Evolutionary conservation across 2,888 invertebrate genomes (phyloP).

Genomic region (Lycocerus yunnanus): DNA sequence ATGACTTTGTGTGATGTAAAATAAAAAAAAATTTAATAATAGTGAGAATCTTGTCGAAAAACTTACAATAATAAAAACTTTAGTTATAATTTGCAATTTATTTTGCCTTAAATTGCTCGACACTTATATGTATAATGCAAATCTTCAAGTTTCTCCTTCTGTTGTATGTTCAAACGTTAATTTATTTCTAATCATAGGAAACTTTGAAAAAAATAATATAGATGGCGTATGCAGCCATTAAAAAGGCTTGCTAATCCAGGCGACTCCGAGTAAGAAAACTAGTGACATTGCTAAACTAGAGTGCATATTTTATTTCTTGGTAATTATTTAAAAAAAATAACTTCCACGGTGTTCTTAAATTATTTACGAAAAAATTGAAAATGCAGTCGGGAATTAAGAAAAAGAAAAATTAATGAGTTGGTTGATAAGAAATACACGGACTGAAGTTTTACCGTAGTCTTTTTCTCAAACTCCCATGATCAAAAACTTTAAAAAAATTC

Average conservation of each 20-base stretch:
- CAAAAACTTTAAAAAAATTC: background rate
- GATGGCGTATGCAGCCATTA: too few species aligned
- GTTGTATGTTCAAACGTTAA: too few species aligned
- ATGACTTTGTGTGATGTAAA: background rate
- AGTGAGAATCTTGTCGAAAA: background rate
- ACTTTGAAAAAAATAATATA: too few species aligned
- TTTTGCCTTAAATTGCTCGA: background rate
- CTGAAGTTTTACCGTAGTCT: background rate
- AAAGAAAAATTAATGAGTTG: background rate
- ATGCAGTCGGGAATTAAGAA: background rate
- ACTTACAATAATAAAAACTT: background rate
- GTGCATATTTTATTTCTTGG: too few species aligned
- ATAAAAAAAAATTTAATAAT: background rate
- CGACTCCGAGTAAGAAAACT: too few species aligned
- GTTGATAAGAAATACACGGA: background rate
- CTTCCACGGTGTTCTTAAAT: too few species aligned
- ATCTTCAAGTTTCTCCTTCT: too few species aligned
- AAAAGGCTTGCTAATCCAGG: too few species aligned
- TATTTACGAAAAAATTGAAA: background rate
- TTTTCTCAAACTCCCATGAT: background rate
- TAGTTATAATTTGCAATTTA: background rate
- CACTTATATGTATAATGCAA: too few species aligned
- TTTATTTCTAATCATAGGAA: too few species aligned
- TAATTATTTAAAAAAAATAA: too few species aligned
- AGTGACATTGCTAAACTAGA: too few species aligned